Conservation (phyloP, 30 jellyfish, hydroid and myxozoan genomes). For the Aurelia aurita region DNA sequence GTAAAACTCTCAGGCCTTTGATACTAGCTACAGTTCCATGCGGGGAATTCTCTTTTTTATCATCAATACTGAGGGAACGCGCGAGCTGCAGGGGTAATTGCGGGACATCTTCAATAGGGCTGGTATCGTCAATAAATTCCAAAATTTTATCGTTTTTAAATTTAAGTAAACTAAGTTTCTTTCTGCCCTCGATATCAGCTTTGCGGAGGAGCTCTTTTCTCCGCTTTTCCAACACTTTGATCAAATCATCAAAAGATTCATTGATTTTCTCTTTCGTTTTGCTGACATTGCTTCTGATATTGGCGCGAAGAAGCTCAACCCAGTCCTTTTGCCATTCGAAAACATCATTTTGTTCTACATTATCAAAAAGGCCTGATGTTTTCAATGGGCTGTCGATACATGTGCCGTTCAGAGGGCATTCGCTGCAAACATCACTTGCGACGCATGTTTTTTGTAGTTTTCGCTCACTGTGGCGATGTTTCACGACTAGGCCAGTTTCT, state of each 20-base stretch:
- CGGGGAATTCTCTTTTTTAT: neutral
- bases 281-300: conserved; percentile 43
- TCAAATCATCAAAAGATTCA: conserved; percentile 56
- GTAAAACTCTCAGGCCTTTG: conserved; percentile 63
- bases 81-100: conserved; percentile 33
- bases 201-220: conserved; percentile 61
- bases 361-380: conserved; percentile 46
- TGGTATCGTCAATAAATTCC: conserved; percentile 26
- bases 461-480: conserved; percentile 66
- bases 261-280: conserved; percentile 51
- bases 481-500: conserved; percentile 55
- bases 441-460: conserved; percentile 37
- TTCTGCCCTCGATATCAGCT: conserved; percentile 72
- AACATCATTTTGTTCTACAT: conserved; percentile 38
- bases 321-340: conserved; percentile 81
- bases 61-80: conserved; percentile 8
- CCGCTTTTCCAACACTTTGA: conserved; percentile 58
- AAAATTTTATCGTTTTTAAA: conserved; percentile 28
- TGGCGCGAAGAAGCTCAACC: conserved; percentile 76
- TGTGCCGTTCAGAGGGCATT: conserved; percentile 60
- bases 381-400: conserved; percentile 60
- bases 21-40: conserved; percentile 66
- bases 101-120: conserved; percentile 68
- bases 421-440: conserved; percentile 53
- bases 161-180: conserved; percentile 59